Base-by-base conservation (phyloP, 2,113 vertebrate species). In the Mesocricetus auratus region DNA sequence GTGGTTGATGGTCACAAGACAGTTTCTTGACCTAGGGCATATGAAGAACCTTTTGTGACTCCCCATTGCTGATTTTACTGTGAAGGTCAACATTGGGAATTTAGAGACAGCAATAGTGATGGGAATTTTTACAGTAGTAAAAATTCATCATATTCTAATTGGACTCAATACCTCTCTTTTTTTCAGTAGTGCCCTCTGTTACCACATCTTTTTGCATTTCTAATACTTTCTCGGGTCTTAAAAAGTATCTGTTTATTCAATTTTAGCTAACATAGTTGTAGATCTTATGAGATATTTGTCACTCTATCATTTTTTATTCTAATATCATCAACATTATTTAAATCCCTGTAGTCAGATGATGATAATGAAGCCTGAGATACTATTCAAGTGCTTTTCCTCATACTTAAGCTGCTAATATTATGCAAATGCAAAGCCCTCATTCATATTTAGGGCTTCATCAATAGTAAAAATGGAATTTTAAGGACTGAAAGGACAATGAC, bases 371-470 rank as follows among this genome's bases (percentile, higher is more conserved):
- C 42, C 8, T 71, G 22, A 94, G 47, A 7, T 60, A 9, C 26
- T 64, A 36, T 36, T 86, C 42, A 86, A 94, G 17, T 4, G 7
- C 4, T 16, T 1, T 10, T 74, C 2, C 53, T 86, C 75, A 90
- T 62, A 39, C 39, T 88, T 74, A 64, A 68, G 15, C 24, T 77
- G 16, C 74, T 94, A 92, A 78, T 36, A 42, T 36, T 53, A 92
- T 82, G 68, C 42, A 92, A 94, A 68, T 86, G 5, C 7, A 79
- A 15, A 0, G 3, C 21, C 50, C 17, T 95, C 33, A 87, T 71
- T 96, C 33, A 74, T 33, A 94, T 82, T 89, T 89, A 96, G 21
- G 78, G 36, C 13, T 81, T 94, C 42, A 39, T 60, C 3, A 17
- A 21, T 33, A 89, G 39, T 56, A 68, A 89, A 94, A 92, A 77